Evolutionary conservation across 2,888 invertebrate genomes (phyloP).

Genomic region (Cordylochernes scorpioides): DNA sequence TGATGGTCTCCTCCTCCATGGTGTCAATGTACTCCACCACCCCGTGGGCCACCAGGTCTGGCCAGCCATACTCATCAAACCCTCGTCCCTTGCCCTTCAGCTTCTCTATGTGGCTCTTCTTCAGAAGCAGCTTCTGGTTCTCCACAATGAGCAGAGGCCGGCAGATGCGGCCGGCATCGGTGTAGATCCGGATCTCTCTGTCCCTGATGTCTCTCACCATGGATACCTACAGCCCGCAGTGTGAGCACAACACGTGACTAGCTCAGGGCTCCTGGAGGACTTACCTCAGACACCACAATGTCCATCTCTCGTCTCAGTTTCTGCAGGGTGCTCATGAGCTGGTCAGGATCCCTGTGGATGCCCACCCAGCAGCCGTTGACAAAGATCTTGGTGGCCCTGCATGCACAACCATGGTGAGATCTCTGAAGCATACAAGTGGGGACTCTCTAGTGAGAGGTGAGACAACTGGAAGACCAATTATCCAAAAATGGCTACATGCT

Average conservation of each 20-base stretch:
- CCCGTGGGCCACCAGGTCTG: constrained; percentile 42
- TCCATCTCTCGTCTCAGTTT: constrained; percentile 97
- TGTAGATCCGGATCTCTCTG: constrained; percentile 93
- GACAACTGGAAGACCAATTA: too few species aligned
- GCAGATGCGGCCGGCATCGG: constrained; percentile 96
- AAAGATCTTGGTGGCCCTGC: constrained; percentile 97
- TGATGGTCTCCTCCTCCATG: constrained; percentile 92
- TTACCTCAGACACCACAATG: constrained; percentile 98
- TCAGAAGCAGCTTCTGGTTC: constrained; percentile 63
- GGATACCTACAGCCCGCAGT: too few species aligned
- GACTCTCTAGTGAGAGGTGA: too few species aligned
- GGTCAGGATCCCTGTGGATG: constrained; percentile 94
- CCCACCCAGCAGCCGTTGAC: constrained; percentile 99
- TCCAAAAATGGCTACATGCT: too few species aligned
- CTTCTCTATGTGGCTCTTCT: constrained; percentile 81
- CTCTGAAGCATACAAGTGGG: too few species aligned
- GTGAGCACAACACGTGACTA: too few species aligned
- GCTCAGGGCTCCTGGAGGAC: too few species aligned
- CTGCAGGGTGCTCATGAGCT: constrained; percentile 83
- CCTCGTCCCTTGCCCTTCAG: constrained; percentile 90
- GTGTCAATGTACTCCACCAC: constrained; percentile 99
- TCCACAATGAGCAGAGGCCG: constrained; percentile 94
- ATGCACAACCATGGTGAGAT: too few species aligned
- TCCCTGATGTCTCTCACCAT: constrained; percentile 98
- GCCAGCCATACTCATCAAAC: constrained; percentile 52